These are phyloP conservation scores for Pyrrhosoma nymphula DNA, from an alignment of 2,888 invertebrate species.

Conservation along the genomic window DNA sequence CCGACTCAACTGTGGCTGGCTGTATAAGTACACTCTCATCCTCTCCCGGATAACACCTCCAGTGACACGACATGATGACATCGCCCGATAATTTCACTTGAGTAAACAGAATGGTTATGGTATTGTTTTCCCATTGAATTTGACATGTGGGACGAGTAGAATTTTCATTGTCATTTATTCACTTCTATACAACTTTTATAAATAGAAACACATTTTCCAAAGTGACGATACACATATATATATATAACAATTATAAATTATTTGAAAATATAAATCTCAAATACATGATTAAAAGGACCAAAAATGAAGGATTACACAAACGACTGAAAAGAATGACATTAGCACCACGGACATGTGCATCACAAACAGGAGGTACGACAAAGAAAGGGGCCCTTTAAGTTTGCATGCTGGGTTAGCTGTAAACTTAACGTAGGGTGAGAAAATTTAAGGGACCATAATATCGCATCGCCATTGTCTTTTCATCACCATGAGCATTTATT, in stretches of 20 bases:
- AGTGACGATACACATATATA: neutral
- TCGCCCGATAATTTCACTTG: too few relatives aligned
- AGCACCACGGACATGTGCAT: neutral
- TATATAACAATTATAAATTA: constrained; percentile 3
- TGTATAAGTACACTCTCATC: too few relatives aligned
- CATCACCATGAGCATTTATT: too few relatives aligned
- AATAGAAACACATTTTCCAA: constrained; percentile 25
- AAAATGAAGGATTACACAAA: neutral
- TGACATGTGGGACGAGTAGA: neutral
- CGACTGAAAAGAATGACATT: neutral
- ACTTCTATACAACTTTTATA: constrained; percentile 13
- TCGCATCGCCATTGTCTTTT: neutral
- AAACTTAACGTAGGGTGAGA: neutral
- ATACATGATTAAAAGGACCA: neutral
- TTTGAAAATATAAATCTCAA: neutral
- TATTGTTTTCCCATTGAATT: neutral
- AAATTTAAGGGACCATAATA: neutral
- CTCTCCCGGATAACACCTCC: too few relatives aligned
- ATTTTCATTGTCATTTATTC: neutral
- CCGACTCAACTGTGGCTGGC: too few relatives aligned
- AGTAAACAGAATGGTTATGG: too few relatives aligned
- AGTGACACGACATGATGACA: too few relatives aligned
- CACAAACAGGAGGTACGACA: neutral
- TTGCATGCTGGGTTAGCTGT: neutral
- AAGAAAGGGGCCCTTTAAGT: neutral